Evolutionary conservation across 2,797 vertebrate genomes (phyloP), one percentile per base, ranked within the genome.

Genomic region (Spinus pinus): DNA sequence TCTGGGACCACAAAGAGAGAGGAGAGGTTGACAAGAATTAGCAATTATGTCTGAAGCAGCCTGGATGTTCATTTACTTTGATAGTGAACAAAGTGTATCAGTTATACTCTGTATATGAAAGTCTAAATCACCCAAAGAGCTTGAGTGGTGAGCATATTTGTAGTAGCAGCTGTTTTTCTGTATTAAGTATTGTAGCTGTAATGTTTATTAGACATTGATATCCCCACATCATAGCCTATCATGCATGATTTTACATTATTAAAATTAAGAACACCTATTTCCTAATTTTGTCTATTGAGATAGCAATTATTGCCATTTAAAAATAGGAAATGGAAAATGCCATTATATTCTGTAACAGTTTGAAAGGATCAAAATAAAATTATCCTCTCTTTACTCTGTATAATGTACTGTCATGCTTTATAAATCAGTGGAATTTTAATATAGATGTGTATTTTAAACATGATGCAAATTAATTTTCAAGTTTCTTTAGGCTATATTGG

Each of bases 371-470:
- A 67, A 86, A 84, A 78, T 46, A 37, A 75, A 67, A 64, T 35
- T 0, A n/a, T 46, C 1, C 0, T 46, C 3, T 74, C 13, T 50
- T 78, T 78, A 66, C 14, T 79, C 12, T 31, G 8, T 46, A 28
- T 2, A 42, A 12, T 24, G 7, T 49, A 57, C 30, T 70, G 19
- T 14, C 62, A 56, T 13, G 4, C 2, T 44, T 61, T 90, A 50
- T 24, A 64, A 60, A 77, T 51, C 28, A 73, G 12, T 46, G 23
- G 13, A 41, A 47, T 81, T 83, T 87, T 37, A 60, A 47, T 47
- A 78, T 17, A 20, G 20, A 19, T 69, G 4, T 69, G 7, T 61
- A 69, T 62, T 60, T 61, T 58, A 56, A 74, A 64, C 9, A 27
- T 46, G 5, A 12, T 41, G 9, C 14, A 66, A 72, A 77, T 42